A percentile compares a stretch with the other conserved stretches of the same genome.
phyloP scores from a whole-genome alignment of 2,888 invertebrate species.

The Chesias legatella region DNA sequence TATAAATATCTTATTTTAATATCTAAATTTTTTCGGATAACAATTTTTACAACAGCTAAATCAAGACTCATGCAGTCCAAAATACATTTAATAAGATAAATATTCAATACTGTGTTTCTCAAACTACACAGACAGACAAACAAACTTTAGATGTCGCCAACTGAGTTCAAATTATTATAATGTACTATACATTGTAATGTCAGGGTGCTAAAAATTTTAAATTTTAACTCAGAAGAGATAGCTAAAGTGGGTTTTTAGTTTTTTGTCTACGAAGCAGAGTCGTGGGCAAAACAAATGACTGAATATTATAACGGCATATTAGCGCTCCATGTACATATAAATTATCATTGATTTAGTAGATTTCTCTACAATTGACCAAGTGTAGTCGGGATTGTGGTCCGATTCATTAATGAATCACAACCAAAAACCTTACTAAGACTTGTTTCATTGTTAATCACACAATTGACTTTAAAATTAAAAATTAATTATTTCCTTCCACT shows the following conservation, averaged over 20 bases:
- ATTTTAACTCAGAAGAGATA: conserved; percentile 24
- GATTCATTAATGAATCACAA: too few relatives aligned
- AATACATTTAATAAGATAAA: conserved; percentile 23
- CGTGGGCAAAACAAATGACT: conserved; percentile 1
- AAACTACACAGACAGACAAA: conserved; percentile 26
- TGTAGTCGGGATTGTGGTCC: too few relatives aligned
- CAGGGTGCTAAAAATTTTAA: background rate
- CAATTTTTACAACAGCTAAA: conserved; percentile 30
- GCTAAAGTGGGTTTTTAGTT: conserved; percentile 21
- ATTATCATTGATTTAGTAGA: too few relatives aligned
- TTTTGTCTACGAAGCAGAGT: conserved; percentile 23
- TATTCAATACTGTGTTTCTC: conserved; percentile 23
- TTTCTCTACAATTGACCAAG: too few relatives aligned
- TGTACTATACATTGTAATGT: conserved; percentile 18
- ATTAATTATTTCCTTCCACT: too few relatives aligned
- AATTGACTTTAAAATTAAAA: too few relatives aligned
- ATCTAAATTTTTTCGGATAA: conserved; percentile 37
- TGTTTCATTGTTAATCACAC: too few relatives aligned
- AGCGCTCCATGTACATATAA: too few relatives aligned
- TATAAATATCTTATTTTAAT: conserved; percentile 59
- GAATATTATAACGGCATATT: background rate
- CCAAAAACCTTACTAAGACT: too few relatives aligned
- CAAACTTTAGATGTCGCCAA: conserved; percentile 22
- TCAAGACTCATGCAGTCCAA: conserved; percentile 31
- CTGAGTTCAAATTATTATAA: conserved; percentile 23